Evolutionary conservation across 2,797 vertebrate genomes (phyloP).

Genomic region (Sebastes nivosus): DNA sequence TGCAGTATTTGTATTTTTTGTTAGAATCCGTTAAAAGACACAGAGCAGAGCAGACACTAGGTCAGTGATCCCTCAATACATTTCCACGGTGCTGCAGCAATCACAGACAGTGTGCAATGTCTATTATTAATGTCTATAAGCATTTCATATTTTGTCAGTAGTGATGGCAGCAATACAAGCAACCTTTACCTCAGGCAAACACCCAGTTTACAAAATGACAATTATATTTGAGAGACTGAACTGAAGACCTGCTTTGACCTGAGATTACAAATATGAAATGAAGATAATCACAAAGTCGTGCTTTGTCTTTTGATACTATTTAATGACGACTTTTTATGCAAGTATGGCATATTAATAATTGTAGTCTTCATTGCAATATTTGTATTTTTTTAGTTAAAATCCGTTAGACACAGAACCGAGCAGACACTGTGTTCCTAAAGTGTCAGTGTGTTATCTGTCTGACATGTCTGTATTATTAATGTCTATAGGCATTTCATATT

Average conservation of each 20-base stretch:
- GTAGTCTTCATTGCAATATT: rapidly evolving
- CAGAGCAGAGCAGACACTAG: neutral
- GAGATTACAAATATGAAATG: neutral
- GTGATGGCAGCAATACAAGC: neutral
- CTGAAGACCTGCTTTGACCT: neutral
- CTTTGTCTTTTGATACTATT: neutral
- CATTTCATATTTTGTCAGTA: neutral
- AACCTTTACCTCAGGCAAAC: neutral
- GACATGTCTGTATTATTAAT: neutral
- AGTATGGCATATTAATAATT: neutral
- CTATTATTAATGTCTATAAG: neutral
- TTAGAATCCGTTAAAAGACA: neutral
- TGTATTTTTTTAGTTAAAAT: neutral
- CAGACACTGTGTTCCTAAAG: conserved; percentile 29
- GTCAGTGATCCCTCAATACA: too few relatives aligned
- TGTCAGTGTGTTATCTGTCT: neutral
- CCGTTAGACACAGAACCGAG: neutral
- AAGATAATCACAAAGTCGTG: neutral
- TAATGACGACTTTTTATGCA: neutral
- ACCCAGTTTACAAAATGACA: neutral
- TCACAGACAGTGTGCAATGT: neutral
- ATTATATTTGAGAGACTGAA: neutral
- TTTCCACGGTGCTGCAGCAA: too few relatives aligned
- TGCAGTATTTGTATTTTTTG: neutral
- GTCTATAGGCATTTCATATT: neutral